Base-by-base conservation (phyloP, 1,140 invertebrate species). In the Drosophila nebulosa region DNA sequence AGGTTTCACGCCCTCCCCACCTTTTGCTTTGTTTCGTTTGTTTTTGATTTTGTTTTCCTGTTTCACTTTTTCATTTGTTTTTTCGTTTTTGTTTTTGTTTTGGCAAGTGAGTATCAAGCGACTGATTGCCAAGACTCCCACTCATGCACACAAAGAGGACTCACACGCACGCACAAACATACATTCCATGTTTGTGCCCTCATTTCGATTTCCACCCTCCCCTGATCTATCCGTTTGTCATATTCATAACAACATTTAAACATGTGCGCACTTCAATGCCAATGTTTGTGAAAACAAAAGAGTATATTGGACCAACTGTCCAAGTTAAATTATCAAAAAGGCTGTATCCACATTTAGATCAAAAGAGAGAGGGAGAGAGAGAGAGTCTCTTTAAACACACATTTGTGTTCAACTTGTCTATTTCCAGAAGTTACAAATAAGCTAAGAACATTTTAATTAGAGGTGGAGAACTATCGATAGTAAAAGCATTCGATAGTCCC, bases 191-290 rank as follows among this genome's bases (percentile, higher is more conserved):
- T 36, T 1, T 39, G 16, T 39, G 36, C 39, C 9, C 16, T 7
- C 16, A 46, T 9, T 21, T 21, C 39, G 7, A 46, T 46, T 42
- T 14, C 59, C 42, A 66, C 55, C 14, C 21, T 18, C 14, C 32
- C 50, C 35, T 27, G 50, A 18, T n/a, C 18, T 18, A 14, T 24
- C 24, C 7, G 51, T 46, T 68, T 64, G 73, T 76, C 66, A 76
- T 80, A 80, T 79, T 80, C 67, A 76, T 72, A 80, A 80, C 57
- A 80, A 69, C 68, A 75, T 79, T 79, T 79, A 75, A 79, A 79
- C 76, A 79, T 78, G 60, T 70, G 57, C 74, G 57, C 70, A 69
- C 69, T 78, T 78, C 76, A 67, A 79, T 66, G 50, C 61, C 14
- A 59, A 74, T 24, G 4, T 24, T 42, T 59, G n/a, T 21, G 12